These are phyloP conservation scores for Eudasyphora cyanicolor DNA, from an alignment of 2,888 invertebrate species.

Conservation along the genomic window DNA sequence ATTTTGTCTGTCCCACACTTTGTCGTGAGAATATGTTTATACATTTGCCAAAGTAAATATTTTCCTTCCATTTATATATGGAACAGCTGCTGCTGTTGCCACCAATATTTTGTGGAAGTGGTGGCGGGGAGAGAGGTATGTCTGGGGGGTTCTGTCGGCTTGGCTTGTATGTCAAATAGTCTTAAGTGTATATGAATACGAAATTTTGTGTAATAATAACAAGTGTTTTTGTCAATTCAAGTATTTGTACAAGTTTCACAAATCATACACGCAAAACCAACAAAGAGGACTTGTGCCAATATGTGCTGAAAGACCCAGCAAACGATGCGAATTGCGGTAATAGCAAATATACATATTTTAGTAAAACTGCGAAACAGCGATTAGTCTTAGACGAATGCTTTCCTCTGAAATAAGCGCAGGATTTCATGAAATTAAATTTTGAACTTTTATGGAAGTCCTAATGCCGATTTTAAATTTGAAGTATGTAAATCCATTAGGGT, in stretches of 20 bases:
- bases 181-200: neutral
- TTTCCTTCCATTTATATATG: neutral
- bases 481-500: too few relatives aligned
- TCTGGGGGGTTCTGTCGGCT: neutral
- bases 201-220: conserved; percentile 9
- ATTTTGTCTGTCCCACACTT: neutral
- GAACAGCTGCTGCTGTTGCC: neutral
- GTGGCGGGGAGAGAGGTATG: neutral
- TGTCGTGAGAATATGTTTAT: neutral
- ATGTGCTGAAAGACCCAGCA: neutral
- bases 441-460: too few relatives aligned
- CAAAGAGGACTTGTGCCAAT: neutral
- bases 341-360: too few relatives aligned
- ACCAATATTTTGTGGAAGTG: neutral
- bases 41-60: conserved; percentile 7
- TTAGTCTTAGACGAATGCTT: too few relatives aligned
- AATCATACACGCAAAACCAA: conserved; percentile 6
- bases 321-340: too few relatives aligned
- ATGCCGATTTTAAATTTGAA: too few relatives aligned
- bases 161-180: neutral
- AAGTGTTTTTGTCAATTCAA: conserved; percentile 9
- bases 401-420: too few relatives aligned
- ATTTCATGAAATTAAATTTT: too few relatives aligned
- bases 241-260: conserved; percentile 26
- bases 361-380: too few relatives aligned